phyloP scores from a whole-genome alignment of 1,140 invertebrate species.

The Acyrthosiphon pisum region DNA sequence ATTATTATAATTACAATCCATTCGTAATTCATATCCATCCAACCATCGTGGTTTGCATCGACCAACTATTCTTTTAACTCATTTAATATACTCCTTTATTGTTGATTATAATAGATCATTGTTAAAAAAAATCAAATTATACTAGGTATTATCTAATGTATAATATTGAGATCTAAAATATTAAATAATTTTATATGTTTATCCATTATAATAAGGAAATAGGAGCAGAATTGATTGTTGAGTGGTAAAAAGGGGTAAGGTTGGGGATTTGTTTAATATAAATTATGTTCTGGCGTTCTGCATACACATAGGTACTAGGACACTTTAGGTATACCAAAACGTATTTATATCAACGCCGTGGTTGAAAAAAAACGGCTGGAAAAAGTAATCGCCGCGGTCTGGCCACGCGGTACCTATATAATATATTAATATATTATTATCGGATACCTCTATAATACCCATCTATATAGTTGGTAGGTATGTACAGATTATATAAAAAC shows the following conservation, averaged over 20 bases:
- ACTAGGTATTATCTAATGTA: neutral
- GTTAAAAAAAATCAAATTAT: neutral
- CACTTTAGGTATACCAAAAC: neutral
- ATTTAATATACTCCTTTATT: neutral
- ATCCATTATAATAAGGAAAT: neutral
- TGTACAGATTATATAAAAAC: neutral
- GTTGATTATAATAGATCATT: neutral
- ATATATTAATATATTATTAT: slow-evolving; percentile 17
- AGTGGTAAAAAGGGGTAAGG: neutral
- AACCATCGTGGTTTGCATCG: neutral
- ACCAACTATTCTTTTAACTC: neutral
- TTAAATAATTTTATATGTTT: neutral
- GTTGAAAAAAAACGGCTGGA: neutral
- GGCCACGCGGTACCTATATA: neutral
- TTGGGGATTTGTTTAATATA: neutral
- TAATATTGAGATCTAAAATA: neutral
- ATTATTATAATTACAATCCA: neutral
- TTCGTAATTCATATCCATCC: neutral
- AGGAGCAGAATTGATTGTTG: neutral
- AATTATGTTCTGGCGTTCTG: neutral
- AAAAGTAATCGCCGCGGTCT: neutral
- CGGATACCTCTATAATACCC: neutral
- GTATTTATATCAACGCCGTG: neutral
- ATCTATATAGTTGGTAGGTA: neutral
- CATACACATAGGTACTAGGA: too few species aligned